Evolutionary conservation across 2,113 vertebrate genomes (phyloP).

Genomic region (Cavia porcellus): DNA sequence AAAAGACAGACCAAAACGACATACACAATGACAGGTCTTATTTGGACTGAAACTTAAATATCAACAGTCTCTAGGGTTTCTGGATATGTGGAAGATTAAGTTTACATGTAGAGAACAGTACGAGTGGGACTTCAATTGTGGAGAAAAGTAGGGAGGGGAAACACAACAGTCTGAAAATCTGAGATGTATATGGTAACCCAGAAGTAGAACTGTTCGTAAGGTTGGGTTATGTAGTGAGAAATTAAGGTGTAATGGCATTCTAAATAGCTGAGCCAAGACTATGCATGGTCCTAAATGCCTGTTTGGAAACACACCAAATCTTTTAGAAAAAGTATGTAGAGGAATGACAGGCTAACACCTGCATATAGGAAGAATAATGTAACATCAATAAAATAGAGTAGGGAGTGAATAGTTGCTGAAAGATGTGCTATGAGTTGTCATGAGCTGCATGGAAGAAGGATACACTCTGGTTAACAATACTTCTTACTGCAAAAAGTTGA

Average conservation of each 20-base stretch:
- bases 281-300: not conserved
- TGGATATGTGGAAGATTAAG: slow-evolving; percentile 26
- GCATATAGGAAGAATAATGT: slow-evolving; percentile 59
- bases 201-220: not conserved
- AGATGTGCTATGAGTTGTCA: slow-evolving; percentile 56
- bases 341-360: slow-evolving; percentile 43
- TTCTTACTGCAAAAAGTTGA: slow-evolving; percentile 55
- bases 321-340: not conserved
- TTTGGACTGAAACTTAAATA: slow-evolving; percentile 45
- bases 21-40: slow-evolving; percentile 8
- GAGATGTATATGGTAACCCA: not conserved
- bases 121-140: not conserved
- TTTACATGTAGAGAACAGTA: not conserved
- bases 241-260: not conserved
- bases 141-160: slow-evolving; percentile 26
- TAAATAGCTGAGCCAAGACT: not conserved
- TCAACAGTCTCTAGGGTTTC: not conserved
- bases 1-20: slow-evolving; percentile 48
- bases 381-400: slow-evolving; percentile 43
- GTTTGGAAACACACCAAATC: not conserved
- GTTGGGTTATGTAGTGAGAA: not conserved
- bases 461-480: slow-evolving; percentile 36
- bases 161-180: slow-evolving; percentile 8
- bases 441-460: slow-evolving; percentile 56
- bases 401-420: not conserved